Evolutionary conservation across 64 coral and sea anemone genomes (phyloP).

Genomic region (Montipora capricornis): DNA sequence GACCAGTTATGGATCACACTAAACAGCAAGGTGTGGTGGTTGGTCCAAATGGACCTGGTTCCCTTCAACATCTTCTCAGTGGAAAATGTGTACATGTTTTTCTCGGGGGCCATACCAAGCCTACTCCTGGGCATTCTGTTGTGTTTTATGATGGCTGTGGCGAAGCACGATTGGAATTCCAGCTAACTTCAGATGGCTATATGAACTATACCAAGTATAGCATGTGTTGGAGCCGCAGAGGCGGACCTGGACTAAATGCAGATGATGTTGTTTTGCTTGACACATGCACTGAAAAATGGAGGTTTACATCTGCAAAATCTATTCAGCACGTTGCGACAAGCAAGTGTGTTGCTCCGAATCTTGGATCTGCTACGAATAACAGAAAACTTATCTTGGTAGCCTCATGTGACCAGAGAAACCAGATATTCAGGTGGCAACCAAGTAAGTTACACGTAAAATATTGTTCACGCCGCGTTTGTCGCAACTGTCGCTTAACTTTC

Average conservation of each 20-base stretch:
- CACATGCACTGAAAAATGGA: constrained; percentile 80
- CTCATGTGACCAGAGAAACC: constrained; percentile 75
- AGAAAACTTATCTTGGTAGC: constrained; percentile 58
- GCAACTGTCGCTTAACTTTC: too few species aligned
- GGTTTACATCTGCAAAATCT: constrained; percentile 68
- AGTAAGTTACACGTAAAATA: constrained; percentile 57
- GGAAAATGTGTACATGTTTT: constrained; percentile 77
- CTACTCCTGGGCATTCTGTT: constrained; percentile 60
- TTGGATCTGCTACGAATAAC: constrained; percentile 60
- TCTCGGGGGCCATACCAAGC: constrained; percentile 55
- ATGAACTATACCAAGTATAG: constrained; percentile 69
- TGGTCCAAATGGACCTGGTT: constrained; percentile 80
- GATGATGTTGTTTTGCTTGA: constrained; percentile 76
- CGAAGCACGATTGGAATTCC: constrained; percentile 70
- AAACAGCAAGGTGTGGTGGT: constrained; percentile 77
- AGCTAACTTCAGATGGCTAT: constrained; percentile 73
- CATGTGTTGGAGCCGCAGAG: constrained; percentile 63
- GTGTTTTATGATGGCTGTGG: constrained; percentile 87
- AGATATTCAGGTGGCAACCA: constrained; percentile 79
- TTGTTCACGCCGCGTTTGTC: too few species aligned
- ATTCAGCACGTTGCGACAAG: constrained; percentile 60
- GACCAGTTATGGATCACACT: constrained; percentile 80
- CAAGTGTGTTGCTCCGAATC: constrained; percentile 63
- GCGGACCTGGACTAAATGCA: constrained; percentile 30
- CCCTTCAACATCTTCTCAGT: constrained; percentile 66